Percentiles rank a stretch among this genome's conserved stretches.
Conservation (phyloP, 2,888 invertebrate species). For the Tipula helvola region DNA sequence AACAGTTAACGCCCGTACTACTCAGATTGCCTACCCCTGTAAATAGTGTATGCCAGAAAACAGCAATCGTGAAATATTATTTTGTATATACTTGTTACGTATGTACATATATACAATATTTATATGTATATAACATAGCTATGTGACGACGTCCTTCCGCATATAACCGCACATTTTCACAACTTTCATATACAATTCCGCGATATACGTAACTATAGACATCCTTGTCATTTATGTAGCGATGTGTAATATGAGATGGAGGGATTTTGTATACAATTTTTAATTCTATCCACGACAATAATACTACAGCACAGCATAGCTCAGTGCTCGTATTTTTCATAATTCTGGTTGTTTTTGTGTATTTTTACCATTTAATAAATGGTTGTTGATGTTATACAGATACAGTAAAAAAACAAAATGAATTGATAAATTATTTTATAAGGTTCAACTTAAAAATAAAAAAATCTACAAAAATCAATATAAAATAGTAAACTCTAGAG, state of each 20-base stretch:
- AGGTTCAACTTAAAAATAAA: background rate
- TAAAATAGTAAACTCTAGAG: background rate
- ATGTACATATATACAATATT: background rate
- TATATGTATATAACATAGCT: background rate
- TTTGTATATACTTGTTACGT: background rate
- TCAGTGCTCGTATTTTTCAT: background rate
- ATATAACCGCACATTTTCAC: background rate
- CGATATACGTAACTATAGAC: background rate
- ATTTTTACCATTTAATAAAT: background rate
- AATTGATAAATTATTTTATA: background rate
- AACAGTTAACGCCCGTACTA: too few relatives aligned
- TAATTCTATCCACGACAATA: background rate
- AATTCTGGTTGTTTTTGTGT: background rate
- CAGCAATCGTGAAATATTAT: background rate
- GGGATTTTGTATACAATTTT: background rate
- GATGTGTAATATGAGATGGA: background rate
- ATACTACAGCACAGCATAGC: background rate
- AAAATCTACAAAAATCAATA: background rate
- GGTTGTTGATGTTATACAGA: background rate
- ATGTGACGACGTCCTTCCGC: slow-evolving; percentile 4
- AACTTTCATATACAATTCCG: background rate
- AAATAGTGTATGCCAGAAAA: background rate
- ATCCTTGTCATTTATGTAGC: background rate
- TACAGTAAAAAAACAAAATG: background rate
- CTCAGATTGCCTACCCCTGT: background rate